These are phyloP conservation scores for Coelopa pilipes DNA, from an alignment of 2,888 invertebrate genomes.

Conservation along the genomic window DNA sequence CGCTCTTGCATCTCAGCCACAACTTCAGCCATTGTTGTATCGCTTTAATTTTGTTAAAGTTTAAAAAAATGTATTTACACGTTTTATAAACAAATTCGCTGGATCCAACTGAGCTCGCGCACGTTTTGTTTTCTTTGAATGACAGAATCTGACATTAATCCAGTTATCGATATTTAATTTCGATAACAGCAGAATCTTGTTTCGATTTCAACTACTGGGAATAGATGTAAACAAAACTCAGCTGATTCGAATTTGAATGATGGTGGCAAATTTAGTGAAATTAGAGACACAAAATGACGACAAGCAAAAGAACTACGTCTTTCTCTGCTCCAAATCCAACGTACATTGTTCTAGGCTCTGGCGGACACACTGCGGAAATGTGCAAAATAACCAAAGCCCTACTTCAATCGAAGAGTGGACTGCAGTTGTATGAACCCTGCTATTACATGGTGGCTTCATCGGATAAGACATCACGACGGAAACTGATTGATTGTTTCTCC, in stretches of 20 bases:
- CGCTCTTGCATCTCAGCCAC: conserved; percentile 82
- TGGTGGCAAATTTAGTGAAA: no score
- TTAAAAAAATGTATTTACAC: not conserved
- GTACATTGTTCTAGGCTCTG: conserved; percentile 65
- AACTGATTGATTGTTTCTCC: conserved; percentile 71
- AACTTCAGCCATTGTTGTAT: conserved; percentile 79
- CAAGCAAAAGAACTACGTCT: no score
- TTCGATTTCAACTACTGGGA: no score
- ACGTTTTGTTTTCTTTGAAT: no score
- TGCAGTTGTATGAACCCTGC: conserved; percentile 41
- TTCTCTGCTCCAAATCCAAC: conserved; percentile 42
- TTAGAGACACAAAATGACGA: no score
- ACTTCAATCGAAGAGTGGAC: conserved; percentile 38
- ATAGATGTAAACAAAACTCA: no score
- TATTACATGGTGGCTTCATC: conserved; percentile 80
- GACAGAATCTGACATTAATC: no score
- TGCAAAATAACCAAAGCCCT: conserved; percentile 76
- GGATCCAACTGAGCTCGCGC: not conserved
- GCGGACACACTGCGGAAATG: conserved; percentile 92
- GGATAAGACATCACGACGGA: conserved; percentile 80
- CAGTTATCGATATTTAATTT: no score
- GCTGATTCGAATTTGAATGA: no score
- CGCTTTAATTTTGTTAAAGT: not conserved
- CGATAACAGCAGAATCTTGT: no score
- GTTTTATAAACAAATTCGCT: not conserved